Conservation (phyloP, 2,113 vertebrate species). For the Hippotragus niger region DNA sequence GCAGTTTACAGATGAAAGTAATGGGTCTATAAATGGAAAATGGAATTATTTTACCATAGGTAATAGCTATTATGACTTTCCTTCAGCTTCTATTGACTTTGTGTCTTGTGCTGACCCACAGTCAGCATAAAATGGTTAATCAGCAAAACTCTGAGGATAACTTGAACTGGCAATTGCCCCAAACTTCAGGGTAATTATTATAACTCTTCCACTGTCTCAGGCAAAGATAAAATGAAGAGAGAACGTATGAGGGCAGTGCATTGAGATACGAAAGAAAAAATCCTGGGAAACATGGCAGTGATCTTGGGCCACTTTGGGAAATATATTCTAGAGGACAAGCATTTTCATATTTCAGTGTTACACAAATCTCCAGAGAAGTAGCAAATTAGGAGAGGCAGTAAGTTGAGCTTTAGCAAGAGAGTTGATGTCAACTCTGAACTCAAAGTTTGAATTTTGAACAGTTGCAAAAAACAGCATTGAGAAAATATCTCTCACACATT, state of each 20-base stretch:
- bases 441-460: neutral
- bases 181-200: neutral
- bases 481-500: neutral
- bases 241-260: neutral
- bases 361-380: neutral
- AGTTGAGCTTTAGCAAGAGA: neutral
- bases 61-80: neutral
- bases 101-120: neutral
- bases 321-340: neutral
- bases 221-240: neutral
- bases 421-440: conserved; percentile 14
- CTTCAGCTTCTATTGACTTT: neutral
- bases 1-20: neutral
- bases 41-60: neutral
- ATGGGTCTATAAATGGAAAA: neutral
- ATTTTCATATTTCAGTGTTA: neutral
- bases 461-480: neutral
- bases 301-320: neutral
- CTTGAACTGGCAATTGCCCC: neutral
- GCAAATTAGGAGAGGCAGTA: neutral
- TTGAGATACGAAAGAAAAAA: neutral
- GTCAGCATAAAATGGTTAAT: neutral
- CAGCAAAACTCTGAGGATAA: neutral
- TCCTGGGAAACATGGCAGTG: neutral
- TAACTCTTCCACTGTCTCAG: neutral